Base-by-base conservation (phyloP, 2,113 vertebrate genomes). In the Cinclus mexicanus region DNA sequence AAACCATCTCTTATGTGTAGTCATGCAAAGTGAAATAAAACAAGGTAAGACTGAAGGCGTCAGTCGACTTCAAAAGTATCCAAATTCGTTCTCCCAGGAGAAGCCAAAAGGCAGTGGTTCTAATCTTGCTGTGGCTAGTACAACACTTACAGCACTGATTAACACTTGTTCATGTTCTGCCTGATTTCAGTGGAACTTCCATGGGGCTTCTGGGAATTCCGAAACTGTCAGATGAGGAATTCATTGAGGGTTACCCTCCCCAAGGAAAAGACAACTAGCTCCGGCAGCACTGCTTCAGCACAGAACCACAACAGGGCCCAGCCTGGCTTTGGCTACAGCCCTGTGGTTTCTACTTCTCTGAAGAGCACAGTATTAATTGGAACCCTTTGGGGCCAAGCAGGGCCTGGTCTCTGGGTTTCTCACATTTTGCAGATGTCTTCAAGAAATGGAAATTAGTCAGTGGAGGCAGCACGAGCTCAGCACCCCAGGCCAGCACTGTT, bases 281-380 rank as follows among this genome's bases (percentile, higher is more conserved):
- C 25, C 42, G 25, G 12, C 0, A 2, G 18, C 52, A 6, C 26
- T 39, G 52, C 35, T 64, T 52, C 74, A 64, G 67, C 61, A 52
- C 9, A 22, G 29, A 14, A 29, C n/a, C 1, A 1, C 60, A 61
- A 0, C 25, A 2, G 0, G 17, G 3, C 17, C 18, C 11, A 37
- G 25, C 28, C 35, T 75, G 47, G 25, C n/a, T 90, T 63, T 71
- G 64, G 31, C 64, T 19, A 6, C 19, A 84, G 46, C 24, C 47
- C 37, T 1, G 6, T 16, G n/a, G 8, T 12, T 71, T 46, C 9
- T 3, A 2, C 44, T 33, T 16, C 42, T 75, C 78, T 60, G 49
- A 79, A 55, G 23, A 61, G 25, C 18, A 64, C 2, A 11, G 25
- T 4, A 16, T 5, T 39, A 75, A 23, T 42, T 11, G 4, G 4